A percentile compares a stretch with the other conserved stretches of the same genome.
phyloP scores from a whole-genome alignment of 2,113 vertebrate species.

The Ochotona curzoniae region DNA sequence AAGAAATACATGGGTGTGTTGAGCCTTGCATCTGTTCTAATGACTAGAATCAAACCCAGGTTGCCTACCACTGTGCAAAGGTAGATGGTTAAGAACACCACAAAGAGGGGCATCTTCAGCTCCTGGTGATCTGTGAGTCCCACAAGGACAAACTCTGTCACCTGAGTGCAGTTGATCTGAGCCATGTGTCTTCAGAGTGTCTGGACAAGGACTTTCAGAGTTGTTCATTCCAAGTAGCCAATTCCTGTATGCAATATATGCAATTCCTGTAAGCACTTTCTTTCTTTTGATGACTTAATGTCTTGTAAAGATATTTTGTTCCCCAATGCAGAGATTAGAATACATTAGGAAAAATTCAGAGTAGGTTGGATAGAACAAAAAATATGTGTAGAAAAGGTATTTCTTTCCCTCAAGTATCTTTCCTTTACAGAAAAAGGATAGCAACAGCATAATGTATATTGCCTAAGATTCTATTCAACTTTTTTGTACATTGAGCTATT shows the following conservation, averaged over 20 bases:
- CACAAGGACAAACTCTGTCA: conserved; percentile 41
- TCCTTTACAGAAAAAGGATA: background rate
- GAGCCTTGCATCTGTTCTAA: conserved; percentile 49
- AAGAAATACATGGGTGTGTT: conserved; percentile 73
- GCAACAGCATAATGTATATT: accelerated
- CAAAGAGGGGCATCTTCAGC: conserved; percentile 55
- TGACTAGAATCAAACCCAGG: conserved; percentile 57
- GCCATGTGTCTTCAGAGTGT: background rate
- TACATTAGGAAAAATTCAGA: background rate
- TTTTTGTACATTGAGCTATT: background rate
- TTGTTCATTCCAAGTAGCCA: background rate
- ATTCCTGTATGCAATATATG: background rate
- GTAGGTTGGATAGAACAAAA: no score
- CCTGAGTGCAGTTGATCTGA: conserved; percentile 48
- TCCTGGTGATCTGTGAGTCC: conserved; percentile 30
- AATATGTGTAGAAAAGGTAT: background rate
- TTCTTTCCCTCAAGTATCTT: background rate
- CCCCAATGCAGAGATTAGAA: accelerated
- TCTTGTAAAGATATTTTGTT: background rate
- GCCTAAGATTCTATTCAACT: background rate
- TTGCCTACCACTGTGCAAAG: conserved; percentile 66
- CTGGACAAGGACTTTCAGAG: background rate
- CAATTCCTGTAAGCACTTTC: background rate
- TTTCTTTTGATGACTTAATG: background rate
- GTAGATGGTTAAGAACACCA: conserved; percentile 59